A percentile compares a stretch with the other conserved stretches of the same genome.
Evolutionary conservation across 2,113 vertebrate genomes (phyloP).

Genomic region (Pogonocichla stellata): DNA sequence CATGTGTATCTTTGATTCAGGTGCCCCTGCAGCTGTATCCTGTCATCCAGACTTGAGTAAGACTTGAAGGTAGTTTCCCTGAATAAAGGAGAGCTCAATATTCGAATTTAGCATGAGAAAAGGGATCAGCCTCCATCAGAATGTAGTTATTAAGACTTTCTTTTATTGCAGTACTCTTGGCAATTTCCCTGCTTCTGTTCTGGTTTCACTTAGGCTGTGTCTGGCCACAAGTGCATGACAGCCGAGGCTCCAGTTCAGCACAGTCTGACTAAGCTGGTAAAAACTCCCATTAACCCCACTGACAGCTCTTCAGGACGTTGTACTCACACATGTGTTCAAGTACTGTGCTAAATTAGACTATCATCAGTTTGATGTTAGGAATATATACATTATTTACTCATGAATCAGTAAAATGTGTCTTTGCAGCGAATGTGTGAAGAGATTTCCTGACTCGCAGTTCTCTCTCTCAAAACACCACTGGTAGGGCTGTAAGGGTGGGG

Average conservation of each 20-base stretch:
- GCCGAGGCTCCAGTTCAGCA: slow-evolving; percentile 6
- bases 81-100: background rate
- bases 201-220: slow-evolving; percentile 58
- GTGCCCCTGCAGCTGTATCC: background rate
- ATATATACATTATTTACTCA: background rate
- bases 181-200: slow-evolving; percentile 44
- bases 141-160: slow-evolving; percentile 21
- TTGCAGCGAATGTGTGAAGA: background rate
- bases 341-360: background rate
- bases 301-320: background rate
- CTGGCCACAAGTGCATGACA: slow-evolving; percentile 40
- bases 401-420: background rate
- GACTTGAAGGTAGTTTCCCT: background rate
- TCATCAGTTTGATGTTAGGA: background rate
- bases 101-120: background rate
- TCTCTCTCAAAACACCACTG: background rate
- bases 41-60: background rate
- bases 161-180: slow-evolving; percentile 35
- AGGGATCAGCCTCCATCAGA: slow-evolving; percentile 6
- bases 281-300: slow-evolving; percentile 11
- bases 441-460: background rate
- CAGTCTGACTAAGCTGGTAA: slow-evolving; percentile 26
- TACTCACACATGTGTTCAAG: background rate
- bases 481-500: background rate
- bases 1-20: background rate